These are phyloP conservation scores for Myotis pilosus DNA, from an alignment of 2,797 vertebrate species.

Conservation along the genomic window DNA sequence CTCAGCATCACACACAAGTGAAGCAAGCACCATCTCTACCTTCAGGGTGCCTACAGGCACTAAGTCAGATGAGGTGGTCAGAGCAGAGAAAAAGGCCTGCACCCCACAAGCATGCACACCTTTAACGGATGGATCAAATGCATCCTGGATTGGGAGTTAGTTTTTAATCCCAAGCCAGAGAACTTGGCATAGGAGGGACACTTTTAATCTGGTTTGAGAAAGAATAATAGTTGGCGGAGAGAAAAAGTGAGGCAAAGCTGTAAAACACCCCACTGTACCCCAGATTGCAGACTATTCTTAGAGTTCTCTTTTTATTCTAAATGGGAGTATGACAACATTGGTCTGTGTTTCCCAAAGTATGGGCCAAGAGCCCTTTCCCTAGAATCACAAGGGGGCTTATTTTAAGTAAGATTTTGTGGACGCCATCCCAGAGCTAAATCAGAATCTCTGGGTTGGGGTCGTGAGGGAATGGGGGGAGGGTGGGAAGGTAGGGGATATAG, in stretches of 20 bases:
- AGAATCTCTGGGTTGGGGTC: background rate
- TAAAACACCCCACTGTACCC: background rate
- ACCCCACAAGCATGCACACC: background rate
- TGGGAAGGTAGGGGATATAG: background rate
- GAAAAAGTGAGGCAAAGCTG: background rate
- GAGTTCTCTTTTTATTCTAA: background rate
- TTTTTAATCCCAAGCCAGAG: background rate
- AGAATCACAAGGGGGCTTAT: background rate
- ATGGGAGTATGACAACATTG: background rate
- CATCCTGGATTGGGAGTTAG: background rate
- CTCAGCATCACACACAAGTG: background rate
- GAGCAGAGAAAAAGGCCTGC: background rate
- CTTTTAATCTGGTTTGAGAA: background rate
- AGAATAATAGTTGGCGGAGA: background rate
- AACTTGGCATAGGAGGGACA: background rate
- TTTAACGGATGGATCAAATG: background rate
- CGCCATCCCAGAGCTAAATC: background rate
- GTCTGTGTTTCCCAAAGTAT: background rate
- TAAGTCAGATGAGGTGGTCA: background rate
- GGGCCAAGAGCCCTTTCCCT: background rate
- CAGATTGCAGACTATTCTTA: background rate
- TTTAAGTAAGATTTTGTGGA: background rate
- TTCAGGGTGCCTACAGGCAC: background rate
- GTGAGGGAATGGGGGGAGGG: background rate
- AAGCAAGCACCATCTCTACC: background rate